Evolutionary conservation across 2,113 vertebrate genomes (phyloP).

Genomic region (Rhabdomys dilectus): DNA sequence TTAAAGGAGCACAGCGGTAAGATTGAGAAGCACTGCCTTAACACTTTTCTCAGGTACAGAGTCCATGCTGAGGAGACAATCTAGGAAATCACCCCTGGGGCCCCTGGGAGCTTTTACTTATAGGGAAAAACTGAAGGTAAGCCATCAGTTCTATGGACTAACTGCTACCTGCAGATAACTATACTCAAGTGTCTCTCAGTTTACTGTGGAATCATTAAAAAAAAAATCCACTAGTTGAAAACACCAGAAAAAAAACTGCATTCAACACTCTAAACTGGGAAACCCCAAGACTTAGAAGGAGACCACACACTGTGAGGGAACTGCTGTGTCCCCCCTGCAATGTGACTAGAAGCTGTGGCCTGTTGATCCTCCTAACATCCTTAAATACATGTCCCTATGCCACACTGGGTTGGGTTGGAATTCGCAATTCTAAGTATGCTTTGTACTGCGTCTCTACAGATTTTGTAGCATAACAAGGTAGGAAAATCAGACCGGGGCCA

Average conservation of each 20-base stretch:
- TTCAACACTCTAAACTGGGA: too few species aligned
- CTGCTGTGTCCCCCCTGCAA: too few species aligned
- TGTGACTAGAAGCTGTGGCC: neutral
- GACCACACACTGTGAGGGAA: neutral
- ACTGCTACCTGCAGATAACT: neutral
- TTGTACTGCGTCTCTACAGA: too few species aligned
- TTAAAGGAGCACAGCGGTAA: too few species aligned
- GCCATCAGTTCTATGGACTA: neutral
- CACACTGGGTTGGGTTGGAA: neutral
- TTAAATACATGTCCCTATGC: neutral
- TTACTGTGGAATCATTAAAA: neutral
- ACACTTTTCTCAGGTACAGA: neutral
- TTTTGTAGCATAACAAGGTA: neutral
- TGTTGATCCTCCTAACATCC: neutral
- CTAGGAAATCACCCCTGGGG: neutral
- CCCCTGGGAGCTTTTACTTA: neutral
- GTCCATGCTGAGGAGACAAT: neutral
- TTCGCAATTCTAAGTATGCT: neutral
- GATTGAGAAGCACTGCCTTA: neutral
- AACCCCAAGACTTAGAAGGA: too few species aligned
- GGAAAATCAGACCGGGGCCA: neutral
- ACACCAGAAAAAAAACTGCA: neutral
- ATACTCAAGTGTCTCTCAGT: neutral
- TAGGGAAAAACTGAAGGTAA: neutral
- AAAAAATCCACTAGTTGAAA: neutral